A percentile compares a stretch with the other conserved stretches of the same genome.
phyloP scores from a whole-genome alignment of 2,888 invertebrate species.

The Caenorhabditis drosophilae region DNA sequence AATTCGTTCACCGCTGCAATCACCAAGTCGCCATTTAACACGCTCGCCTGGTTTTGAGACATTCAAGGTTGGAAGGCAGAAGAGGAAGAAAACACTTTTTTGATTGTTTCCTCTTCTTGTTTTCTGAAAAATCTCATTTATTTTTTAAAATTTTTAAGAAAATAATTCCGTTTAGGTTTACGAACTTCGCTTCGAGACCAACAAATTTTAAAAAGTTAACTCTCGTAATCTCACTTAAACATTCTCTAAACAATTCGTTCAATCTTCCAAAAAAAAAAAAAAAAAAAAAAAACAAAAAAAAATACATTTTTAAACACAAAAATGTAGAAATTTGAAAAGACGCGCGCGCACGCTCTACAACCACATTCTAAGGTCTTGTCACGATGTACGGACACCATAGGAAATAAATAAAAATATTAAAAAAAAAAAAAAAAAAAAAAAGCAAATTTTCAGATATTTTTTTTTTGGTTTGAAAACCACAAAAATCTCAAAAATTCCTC shows the following conservation, averaged over 20 bases:
- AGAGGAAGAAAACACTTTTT: no score
- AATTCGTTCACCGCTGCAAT: constrained; percentile 45
- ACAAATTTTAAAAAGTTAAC: constrained; percentile 2
- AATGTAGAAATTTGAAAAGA: no score
- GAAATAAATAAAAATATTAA: not conserved
- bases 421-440: constrained; percentile 1
- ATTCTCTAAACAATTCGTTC: not conserved
- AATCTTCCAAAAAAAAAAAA: no score
- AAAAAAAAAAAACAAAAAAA: no score
- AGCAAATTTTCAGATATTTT: not conserved
- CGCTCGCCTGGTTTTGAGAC: not conserved
- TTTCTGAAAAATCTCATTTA: not conserved
- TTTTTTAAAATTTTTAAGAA: not conserved
- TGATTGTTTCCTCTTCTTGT: constrained; percentile 5
- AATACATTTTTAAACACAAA: no score
- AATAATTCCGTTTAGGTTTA: not conserved
- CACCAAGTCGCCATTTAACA: constrained; percentile 9
- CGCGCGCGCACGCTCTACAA: no score
- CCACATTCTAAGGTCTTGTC: no score
- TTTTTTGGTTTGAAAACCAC: no score
- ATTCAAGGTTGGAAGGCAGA: no score
- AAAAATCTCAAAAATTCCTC: no score
- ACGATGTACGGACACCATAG: no score
- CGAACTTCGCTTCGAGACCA: constrained; percentile 2
- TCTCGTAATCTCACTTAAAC: not conserved